Evolutionary conservation across 2,888 invertebrate genomes (phyloP).

Genomic region (Sarcophaga subvicina): DNA sequence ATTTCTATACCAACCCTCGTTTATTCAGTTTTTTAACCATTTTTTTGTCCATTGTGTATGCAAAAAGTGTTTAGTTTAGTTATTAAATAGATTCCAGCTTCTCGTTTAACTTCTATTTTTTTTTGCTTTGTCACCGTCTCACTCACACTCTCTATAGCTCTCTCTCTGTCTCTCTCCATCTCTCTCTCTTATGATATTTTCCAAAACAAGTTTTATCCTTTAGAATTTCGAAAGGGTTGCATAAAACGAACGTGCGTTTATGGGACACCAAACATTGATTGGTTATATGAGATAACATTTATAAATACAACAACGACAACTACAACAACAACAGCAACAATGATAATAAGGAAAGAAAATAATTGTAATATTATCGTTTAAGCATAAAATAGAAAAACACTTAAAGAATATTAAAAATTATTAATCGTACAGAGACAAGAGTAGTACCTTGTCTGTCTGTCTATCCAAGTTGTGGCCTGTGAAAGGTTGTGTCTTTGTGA

Average conservation of each 20-base stretch:
- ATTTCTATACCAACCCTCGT: no score
- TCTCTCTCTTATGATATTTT: neutral
- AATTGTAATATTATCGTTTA: slow-evolving; percentile 62
- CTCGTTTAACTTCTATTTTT: slow-evolving; percentile 17
- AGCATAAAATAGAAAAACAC: slow-evolving; percentile 56
- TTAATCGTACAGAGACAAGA: neutral
- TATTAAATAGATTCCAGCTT: slow-evolving; percentile 55
- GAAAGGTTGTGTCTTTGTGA: no score
- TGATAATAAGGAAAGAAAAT: slow-evolving; percentile 46
- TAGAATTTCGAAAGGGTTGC: slow-evolving; percentile 58
- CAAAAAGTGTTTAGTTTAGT: slow-evolving; percentile 58
- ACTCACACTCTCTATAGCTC: no score
- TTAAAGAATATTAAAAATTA: slow-evolving; percentile 39
- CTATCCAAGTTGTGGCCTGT: no score
- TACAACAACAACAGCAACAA: slow-evolving; percentile 38
- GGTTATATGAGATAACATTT: slow-evolving; percentile 57
- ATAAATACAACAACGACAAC: neutral
- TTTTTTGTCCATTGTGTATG: slow-evolving; percentile 35
- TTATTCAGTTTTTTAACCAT: neutral
- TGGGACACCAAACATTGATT: slow-evolving; percentile 57
- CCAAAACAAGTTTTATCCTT: slow-evolving; percentile 25
- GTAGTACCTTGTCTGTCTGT: no score
- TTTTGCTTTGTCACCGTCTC: neutral
- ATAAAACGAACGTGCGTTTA: slow-evolving; percentile 50
- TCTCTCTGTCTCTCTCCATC: no score